Percentiles rank a stretch among this genome's conserved stretches.
phyloP scores from a whole-genome alignment of 2,888 invertebrate species.

The Brachylomia viminalis region DNA sequence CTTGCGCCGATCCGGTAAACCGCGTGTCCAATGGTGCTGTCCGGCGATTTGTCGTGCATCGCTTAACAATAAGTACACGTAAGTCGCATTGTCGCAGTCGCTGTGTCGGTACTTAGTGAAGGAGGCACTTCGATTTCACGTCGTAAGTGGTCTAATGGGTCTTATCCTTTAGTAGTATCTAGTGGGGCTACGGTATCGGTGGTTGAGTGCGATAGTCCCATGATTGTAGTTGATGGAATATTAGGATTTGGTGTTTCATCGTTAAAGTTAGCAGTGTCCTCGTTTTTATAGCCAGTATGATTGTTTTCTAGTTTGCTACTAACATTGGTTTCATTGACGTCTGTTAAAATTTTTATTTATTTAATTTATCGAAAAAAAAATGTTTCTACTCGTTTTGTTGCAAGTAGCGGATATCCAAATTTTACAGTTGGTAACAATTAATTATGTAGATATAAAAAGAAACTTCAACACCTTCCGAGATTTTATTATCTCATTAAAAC shows the following conservation, averaged over 20 bases:
- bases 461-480: conserved; percentile 40
- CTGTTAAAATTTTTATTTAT: neutral
- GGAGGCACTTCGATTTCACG: conserved; percentile 67
- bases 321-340: neutral
- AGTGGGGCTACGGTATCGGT: conserved; percentile 23
- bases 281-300: neutral
- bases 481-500: conserved; percentile 49
- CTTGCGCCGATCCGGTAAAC: conserved; percentile 70
- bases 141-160: conserved; percentile 46
- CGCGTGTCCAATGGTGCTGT: conserved; percentile 73
- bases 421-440: conserved; percentile 2
- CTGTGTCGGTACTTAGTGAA: conserved; percentile 51
- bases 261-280: neutral
- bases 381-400: neutral
- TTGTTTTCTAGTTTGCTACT: neutral
- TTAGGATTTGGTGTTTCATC: neutral
- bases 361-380: no score
- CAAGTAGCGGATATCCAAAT: neutral
- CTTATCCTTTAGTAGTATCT: conserved; percentile 45
- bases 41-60: conserved; percentile 77
- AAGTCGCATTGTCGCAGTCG: conserved; percentile 58
- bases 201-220: neutral
- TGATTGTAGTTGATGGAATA: neutral
- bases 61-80: conserved; percentile 77
- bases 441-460: conserved; percentile 25